phyloP scores from a whole-genome alignment of 2,797 vertebrate genomes.

The Enteromius thamalakanensis region DNA sequence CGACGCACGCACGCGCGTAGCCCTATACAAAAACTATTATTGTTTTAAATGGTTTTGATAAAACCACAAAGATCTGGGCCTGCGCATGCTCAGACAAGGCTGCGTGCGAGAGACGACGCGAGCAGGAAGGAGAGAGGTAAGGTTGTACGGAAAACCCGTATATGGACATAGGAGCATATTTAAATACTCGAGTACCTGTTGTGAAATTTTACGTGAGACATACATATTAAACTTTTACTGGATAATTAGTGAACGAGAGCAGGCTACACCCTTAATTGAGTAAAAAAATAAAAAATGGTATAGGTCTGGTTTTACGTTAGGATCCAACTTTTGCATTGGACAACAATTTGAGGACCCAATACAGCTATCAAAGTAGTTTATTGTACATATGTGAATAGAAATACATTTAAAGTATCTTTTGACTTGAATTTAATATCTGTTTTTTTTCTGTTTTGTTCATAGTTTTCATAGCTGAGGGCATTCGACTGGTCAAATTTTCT shows the following conservation, averaged over 20 bases:
- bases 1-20: background rate
- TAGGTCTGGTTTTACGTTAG: background rate
- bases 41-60: background rate
- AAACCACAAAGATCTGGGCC: background rate
- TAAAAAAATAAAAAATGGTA: background rate
- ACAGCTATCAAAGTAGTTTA: background rate
- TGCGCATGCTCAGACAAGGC: background rate
- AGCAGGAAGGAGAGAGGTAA: background rate
- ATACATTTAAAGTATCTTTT: background rate
- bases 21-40: background rate
- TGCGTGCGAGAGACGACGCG: background rate
- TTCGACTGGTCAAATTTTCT: background rate
- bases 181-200: background rate
- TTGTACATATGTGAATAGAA: constrained; percentile 3
- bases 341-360: background rate
- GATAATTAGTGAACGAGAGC: background rate
- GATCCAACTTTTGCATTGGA: constrained; percentile 2
- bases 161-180: background rate
- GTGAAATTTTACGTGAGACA: background rate
- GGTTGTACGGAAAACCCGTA: background rate
- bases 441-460: background rate
- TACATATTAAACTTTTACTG: background rate
- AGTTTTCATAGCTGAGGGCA: background rate
- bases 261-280: background rate
- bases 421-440: background rate